Percentiles rank a stretch among this genome's conserved stretches.
Evolutionary conservation across 2,888 invertebrate species (phyloP).

Genomic region (Aphrophora alni): DNA sequence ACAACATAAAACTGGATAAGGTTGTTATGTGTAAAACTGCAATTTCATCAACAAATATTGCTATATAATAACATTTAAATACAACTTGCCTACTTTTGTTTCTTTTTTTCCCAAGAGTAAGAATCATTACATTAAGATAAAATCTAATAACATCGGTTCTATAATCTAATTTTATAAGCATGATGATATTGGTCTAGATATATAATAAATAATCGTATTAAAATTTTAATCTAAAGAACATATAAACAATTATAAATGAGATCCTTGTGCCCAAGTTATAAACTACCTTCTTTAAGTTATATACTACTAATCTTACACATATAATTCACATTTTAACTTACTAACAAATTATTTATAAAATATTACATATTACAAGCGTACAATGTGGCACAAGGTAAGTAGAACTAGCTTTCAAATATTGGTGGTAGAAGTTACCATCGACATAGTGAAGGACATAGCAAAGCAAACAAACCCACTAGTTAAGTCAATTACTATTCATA

Average conservation of each 20-base stretch:
- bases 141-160: too few relatives aligned
- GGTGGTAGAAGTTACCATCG: neutral
- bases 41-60: too few relatives aligned
- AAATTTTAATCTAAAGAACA: neutral
- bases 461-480: neutral
- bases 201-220: neutral
- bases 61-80: too few relatives aligned
- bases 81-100: too few relatives aligned
- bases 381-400: neutral
- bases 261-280: neutral
- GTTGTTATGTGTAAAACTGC: too few relatives aligned
- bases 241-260: neutral
- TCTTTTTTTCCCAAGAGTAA: too few relatives aligned
- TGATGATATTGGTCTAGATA: neutral
- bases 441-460: neutral
- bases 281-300: neutral
- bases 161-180: too few relatives aligned
- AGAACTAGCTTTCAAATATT: neutral
- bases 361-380: neutral
- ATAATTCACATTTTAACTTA: neutral
- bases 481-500: too few relatives aligned
- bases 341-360: neutral
- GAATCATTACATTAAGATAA: too few relatives aligned
- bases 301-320: neutral
- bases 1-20: too few relatives aligned